Evolutionary conservation across 2,113 vertebrate genomes (phyloP), one percentile per base, ranked within the genome.

Genomic region (Crotalus tigris): DNA sequence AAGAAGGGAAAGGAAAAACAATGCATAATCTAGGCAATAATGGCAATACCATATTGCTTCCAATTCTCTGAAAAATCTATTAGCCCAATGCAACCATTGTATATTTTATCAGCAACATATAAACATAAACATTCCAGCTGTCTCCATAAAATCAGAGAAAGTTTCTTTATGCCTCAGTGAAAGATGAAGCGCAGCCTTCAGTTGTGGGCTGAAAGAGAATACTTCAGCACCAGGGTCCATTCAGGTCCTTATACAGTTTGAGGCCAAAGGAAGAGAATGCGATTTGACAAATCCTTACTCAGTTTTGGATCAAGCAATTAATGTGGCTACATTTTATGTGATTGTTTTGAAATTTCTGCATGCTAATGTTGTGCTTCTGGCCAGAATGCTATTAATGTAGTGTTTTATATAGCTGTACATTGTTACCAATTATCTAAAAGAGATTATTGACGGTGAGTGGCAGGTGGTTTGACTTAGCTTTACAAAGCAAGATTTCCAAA

Each of bases 211-310:
- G 93, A 87, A 64, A 0, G 1, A 61, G 55, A 95, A 69, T 94
- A 81, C 69, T 95, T 92, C 92, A 90, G 64, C 91, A 91, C 0
- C 0, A 89, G 93, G 5, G 5, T 59, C 3, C 75, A 89, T n/a
- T 94, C 44, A 0, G 85, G 59, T 3, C 57, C 93, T 94, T 94
- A 94, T 95, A 92, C 95, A 92, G 93, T 95, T 94, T 95, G 51
- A 85, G 8, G 23, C 13, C 93, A 95, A 90, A 94, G 91, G 91
- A 89, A 92, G 89, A 93, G 0, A 46, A 95, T 93, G 92, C 94
- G 94, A 94, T 95, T 94, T 96, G 93, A 94, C 87, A 24, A 53
- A 51, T 93, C 92, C n/a, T 93, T 46, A 39, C 44, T 92, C 90
- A 58, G 90, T 69, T 95, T 95, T 86, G 93, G 58, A 93, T 92